Evolutionary conservation across 1,140 invertebrate species (phyloP).

Genomic region (Drosophila pectinifera): DNA sequence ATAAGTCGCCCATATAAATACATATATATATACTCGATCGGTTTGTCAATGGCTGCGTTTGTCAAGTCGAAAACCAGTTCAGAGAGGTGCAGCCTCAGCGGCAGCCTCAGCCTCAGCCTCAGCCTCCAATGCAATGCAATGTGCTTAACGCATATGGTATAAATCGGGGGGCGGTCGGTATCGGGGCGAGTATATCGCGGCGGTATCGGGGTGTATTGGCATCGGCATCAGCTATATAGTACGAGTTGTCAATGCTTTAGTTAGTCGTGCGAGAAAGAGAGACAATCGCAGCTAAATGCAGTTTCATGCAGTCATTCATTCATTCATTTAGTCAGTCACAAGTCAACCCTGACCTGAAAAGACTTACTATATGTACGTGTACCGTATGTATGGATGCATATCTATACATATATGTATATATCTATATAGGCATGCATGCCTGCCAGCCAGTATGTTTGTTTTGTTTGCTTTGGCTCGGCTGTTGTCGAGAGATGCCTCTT

Average conservation of each 20-base stretch:
- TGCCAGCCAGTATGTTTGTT: slow-evolving; percentile 24
- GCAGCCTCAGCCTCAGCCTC: slow-evolving; percentile 30
- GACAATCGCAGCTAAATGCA: slow-evolving; percentile 62
- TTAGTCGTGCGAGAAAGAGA: slow-evolving; percentile 64
- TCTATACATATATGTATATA: slow-evolving; percentile 17
- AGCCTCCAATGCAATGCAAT: slow-evolving; percentile 50
- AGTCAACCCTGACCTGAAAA: slow-evolving; percentile 85
- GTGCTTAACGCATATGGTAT: slow-evolving; percentile 62
- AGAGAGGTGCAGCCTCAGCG: slow-evolving; percentile 57
- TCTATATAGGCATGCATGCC: slow-evolving; percentile 44
- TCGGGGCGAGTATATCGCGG: slow-evolving; percentile 3
- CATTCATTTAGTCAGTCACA: slow-evolving; percentile 83
- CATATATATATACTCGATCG: slow-evolving; percentile 20
- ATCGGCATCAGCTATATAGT: slow-evolving; percentile 48
- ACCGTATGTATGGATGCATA: slow-evolving; percentile 19
- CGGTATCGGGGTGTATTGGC: slow-evolving; percentile 2
- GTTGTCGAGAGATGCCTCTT: slow-evolving; percentile 19
- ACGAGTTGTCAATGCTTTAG: slow-evolving; percentile 81
- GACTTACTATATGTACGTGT: slow-evolving; percentile 33
- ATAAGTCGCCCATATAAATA: slow-evolving; percentile 11
- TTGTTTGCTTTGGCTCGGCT: slow-evolving; percentile 15
- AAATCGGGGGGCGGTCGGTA: slow-evolving; percentile 21
- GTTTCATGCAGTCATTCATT: slow-evolving; percentile 82
- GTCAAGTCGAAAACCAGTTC: slow-evolving; percentile 58
- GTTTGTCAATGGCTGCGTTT: slow-evolving; percentile 53